These are phyloP conservation scores for Acipenser transmontanus DNA, from an alignment of 2,797 vertebrate genomes.

Conservation along the genomic window DNA sequence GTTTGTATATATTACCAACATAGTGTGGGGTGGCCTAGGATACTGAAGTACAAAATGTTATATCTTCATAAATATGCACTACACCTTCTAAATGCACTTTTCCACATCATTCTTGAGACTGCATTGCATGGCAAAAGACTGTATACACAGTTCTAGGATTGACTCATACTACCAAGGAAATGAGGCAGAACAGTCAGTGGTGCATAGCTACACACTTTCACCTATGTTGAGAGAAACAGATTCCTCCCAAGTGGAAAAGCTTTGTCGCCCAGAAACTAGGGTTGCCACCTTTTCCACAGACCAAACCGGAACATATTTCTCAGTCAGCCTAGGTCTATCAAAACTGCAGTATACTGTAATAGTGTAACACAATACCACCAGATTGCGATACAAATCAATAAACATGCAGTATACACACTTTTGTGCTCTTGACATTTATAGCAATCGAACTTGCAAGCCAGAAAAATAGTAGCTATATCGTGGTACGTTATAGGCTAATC, in stretches of 20 bases:
- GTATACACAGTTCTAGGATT: neutral
- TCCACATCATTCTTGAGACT: neutral
- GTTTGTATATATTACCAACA: too few species aligned
- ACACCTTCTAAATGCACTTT: too few species aligned
- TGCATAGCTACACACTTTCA: neutral
- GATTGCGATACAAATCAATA: too few species aligned
- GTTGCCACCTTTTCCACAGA: neutral
- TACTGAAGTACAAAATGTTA: neutral
- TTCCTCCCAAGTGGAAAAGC: constrained; percentile 18
- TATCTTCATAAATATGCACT: constrained; percentile 11
- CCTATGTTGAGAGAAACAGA: constrained; percentile 20
- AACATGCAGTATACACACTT: too few species aligned
- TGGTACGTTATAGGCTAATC: too few species aligned
- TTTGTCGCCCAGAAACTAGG: neutral
- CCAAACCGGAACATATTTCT: neutral
- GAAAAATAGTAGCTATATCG: too few species aligned
- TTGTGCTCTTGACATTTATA: too few species aligned
- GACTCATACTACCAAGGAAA: neutral
- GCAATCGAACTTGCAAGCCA: too few species aligned
- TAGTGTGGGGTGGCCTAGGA: too few species aligned
- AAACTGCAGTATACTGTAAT: too few species aligned
- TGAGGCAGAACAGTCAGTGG: neutral
- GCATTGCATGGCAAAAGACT: neutral
- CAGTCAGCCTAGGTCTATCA: too few species aligned
- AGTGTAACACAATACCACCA: too few species aligned